These are phyloP conservation scores for Prionchulus punctatus DNA, from an alignment of 2,888 invertebrate genomes.

Conservation along the genomic window DNA sequence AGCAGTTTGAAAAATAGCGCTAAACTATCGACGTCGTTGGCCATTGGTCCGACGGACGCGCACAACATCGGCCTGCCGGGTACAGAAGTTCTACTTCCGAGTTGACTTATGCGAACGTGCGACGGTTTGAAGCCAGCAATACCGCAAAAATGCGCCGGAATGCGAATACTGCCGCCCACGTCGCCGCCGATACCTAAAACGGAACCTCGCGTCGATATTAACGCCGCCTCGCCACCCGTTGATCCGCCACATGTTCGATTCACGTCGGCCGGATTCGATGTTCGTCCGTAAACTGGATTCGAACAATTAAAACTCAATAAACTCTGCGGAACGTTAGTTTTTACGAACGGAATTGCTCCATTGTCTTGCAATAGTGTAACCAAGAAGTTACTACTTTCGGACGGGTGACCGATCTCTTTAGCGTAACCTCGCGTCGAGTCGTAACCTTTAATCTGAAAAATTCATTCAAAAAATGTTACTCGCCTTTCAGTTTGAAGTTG, in stretches of 20 bases:
- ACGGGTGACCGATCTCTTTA: conserved; percentile 19
- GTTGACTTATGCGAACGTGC: conserved; percentile 3
- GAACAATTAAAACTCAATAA: conserved; percentile 14
- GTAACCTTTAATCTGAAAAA: conserved; percentile 21
- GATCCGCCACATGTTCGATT: conserved; percentile 33
- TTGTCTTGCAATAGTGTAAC: conserved; percentile 15
- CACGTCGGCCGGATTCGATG: conserved; percentile 29
- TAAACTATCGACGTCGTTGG: conserved; percentile 20
- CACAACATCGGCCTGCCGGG: conserved; percentile 10
- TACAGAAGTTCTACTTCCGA: background rate
- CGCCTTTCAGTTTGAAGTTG: no score
- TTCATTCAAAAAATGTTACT: no score
- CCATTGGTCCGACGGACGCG: conserved; percentile 27
- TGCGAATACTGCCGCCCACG: conserved; percentile 35
- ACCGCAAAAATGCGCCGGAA: conserved; percentile 36
- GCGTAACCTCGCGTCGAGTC: conserved; percentile 23
- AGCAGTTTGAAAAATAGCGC: background rate
- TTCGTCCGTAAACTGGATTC: conserved; percentile 30
- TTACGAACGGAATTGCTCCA: conserved; percentile 37
- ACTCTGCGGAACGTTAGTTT: conserved; percentile 32
- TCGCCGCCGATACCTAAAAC: conserved; percentile 34
- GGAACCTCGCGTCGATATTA: conserved; percentile 35
- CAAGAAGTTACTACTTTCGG: conserved; percentile 17
- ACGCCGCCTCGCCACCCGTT: conserved; percentile 33
- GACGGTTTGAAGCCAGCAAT: conserved; percentile 20